Percentiles rank a stretch among this genome's conserved stretches.
Conservation (phyloP, 1,140 invertebrate genomes). For the Drosophila sechellia region DNA sequence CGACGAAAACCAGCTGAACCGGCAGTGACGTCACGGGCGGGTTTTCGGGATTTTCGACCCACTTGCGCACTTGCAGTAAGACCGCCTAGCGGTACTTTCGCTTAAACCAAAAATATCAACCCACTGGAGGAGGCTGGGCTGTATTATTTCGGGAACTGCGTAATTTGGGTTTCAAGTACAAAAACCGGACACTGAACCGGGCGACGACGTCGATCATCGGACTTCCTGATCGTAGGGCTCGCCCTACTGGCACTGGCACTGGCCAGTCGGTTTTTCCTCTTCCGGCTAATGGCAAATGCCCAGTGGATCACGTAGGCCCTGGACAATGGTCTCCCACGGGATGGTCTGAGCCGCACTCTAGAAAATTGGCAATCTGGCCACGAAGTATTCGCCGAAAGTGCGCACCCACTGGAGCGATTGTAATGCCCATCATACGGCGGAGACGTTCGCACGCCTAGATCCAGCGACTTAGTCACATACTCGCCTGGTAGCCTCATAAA, state of each 20-base stretch:
- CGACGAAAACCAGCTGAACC: slow-evolving; percentile 11
- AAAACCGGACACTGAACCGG: slow-evolving; percentile 72
- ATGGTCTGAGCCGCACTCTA: not conserved
- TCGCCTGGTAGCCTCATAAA: slow-evolving; percentile 33
- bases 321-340: slow-evolving; percentile 19
- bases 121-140: slow-evolving; percentile 25
- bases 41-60: slow-evolving; percentile 29
- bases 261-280: slow-evolving; percentile 24
- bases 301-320: slow-evolving; percentile 50
- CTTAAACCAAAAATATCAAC: slow-evolving; percentile 50
- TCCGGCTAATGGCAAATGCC: slow-evolving; percentile 53
- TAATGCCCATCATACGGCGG: slow-evolving; percentile 49
- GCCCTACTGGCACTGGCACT: not conserved
- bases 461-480: slow-evolving; percentile 45
- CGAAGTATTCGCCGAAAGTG: slow-evolving; percentile 10
- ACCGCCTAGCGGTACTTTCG: slow-evolving; percentile 70
- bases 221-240: slow-evolving; percentile 63
- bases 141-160: slow-evolving; percentile 71
- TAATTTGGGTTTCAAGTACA: slow-evolving; percentile 82
- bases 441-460: slow-evolving; percentile 65
- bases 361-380: slow-evolving; percentile 40
- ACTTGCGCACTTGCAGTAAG: slow-evolving; percentile 54
- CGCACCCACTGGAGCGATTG: slow-evolving; percentile 37
- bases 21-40: slow-evolving; percentile 59
- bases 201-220: slow-evolving; percentile 20